phyloP scores from a whole-genome alignment of 2,113 vertebrate genomes.

The Hystrix brachyura region DNA sequence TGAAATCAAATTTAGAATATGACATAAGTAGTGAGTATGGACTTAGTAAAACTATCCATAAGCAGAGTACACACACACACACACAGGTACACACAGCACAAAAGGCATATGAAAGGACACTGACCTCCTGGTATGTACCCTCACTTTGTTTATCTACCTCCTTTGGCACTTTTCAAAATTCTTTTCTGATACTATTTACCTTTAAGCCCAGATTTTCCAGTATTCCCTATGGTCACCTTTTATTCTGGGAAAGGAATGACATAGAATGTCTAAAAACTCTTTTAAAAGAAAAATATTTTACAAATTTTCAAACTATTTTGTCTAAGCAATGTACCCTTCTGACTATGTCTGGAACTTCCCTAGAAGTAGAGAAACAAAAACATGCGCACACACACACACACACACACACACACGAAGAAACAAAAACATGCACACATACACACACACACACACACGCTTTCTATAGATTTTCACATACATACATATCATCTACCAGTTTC shows the following conservation, averaged over 20 bases:
- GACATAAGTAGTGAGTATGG: background rate
- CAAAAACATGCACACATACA: background rate
- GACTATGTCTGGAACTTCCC: conserved; percentile 38
- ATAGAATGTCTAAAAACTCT: background rate
- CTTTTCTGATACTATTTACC: background rate
- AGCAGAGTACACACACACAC: background rate
- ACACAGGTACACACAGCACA: background rate
- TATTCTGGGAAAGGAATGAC: background rate
- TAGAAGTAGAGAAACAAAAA: background rate
- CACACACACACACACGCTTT: background rate
- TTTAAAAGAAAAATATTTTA: background rate
- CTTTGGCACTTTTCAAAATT: background rate
- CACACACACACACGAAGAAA: background rate
- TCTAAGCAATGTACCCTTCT: background rate
- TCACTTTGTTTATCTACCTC: background rate
- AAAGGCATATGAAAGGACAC: background rate
- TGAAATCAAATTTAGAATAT: background rate
- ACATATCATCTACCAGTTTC: background rate
- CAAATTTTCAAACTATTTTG: background rate
- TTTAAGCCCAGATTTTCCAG: background rate
- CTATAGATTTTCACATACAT: background rate
- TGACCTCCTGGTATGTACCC: background rate
- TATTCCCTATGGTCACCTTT: background rate
- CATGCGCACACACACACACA: too few relatives aligned
- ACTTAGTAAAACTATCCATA: background rate